Evolutionary conservation across 2,797 vertebrate species (phyloP).

Genomic region (Gadopsis bispinosus): DNA sequence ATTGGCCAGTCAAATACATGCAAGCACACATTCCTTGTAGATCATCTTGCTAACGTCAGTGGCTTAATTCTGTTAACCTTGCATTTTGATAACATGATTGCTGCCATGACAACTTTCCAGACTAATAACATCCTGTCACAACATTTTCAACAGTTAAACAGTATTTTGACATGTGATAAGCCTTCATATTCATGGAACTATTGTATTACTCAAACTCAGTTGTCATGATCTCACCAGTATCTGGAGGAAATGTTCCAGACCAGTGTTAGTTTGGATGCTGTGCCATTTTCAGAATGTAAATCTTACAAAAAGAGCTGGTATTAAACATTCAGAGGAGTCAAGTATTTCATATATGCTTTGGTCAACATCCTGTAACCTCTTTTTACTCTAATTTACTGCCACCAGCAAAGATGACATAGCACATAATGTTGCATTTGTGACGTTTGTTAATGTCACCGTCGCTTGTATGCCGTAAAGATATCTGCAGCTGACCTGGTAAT

Average conservation of each 20-base stretch:
- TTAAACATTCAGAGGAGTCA: background rate
- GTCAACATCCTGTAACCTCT: background rate
- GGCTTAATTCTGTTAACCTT: background rate
- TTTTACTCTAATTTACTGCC: background rate
- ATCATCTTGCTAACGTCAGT: background rate
- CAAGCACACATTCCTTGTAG: background rate
- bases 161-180: no score
- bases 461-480: no score
- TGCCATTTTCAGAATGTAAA: background rate
- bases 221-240: background rate
- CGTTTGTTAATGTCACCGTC: background rate
- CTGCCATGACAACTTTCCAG: background rate
- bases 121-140: background rate
- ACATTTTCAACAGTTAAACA: background rate
- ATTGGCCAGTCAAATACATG: background rate
- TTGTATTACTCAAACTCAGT: background rate
- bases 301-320: background rate
- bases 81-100: background rate
- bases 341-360: background rate
- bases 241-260: background rate
- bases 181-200: background rate
- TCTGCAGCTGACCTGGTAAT: background rate
- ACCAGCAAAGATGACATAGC: background rate
- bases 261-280: background rate
- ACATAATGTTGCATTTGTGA: background rate